Evolutionary conservation across 2,797 vertebrate species (phyloP).

Genomic region (Melanotaenia boesemani): DNA sequence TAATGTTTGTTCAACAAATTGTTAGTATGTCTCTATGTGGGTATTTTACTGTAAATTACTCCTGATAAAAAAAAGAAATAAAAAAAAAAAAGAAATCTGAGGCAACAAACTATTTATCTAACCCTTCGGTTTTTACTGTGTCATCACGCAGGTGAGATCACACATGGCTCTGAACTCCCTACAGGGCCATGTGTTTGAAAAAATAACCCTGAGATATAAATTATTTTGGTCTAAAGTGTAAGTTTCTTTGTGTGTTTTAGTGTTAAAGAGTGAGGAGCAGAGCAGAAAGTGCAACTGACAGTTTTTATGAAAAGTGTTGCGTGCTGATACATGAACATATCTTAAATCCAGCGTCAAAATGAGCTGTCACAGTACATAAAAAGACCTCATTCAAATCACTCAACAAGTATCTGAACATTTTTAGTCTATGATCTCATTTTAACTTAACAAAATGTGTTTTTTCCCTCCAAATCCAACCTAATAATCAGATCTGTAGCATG

Average conservation of each 20-base stretch:
- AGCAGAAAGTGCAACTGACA: not conserved
- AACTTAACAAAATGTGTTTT: conserved; percentile 23
- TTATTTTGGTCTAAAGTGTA: not conserved
- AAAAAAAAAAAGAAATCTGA: conserved; percentile 7
- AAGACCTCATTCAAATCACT: conserved; percentile 2
- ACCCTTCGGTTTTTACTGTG: not conserved
- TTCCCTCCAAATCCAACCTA: conserved; percentile 15
- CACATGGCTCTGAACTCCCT: not conserved
- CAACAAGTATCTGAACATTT: not conserved
- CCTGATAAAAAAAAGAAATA: conserved; percentile 29
- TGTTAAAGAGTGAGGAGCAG: not conserved
- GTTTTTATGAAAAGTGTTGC: not conserved
- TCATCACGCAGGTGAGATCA: conserved; percentile 8
- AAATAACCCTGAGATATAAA: not conserved
- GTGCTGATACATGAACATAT: not conserved
- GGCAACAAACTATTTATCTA: conserved; percentile 18
- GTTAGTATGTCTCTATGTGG: conserved; percentile 30
- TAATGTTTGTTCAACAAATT: conserved; percentile 56
- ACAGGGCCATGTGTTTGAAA: not conserved
- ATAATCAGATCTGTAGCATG: conserved; percentile 12
- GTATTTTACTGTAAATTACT: conserved; percentile 21
- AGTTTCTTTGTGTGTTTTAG: not conserved
- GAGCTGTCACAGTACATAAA: not conserved
- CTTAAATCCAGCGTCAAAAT: not conserved
- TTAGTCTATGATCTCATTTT: conserved; percentile 16